Base-by-base conservation (phyloP, 2,888 invertebrate species). In the Chironomus riparius region DNA sequence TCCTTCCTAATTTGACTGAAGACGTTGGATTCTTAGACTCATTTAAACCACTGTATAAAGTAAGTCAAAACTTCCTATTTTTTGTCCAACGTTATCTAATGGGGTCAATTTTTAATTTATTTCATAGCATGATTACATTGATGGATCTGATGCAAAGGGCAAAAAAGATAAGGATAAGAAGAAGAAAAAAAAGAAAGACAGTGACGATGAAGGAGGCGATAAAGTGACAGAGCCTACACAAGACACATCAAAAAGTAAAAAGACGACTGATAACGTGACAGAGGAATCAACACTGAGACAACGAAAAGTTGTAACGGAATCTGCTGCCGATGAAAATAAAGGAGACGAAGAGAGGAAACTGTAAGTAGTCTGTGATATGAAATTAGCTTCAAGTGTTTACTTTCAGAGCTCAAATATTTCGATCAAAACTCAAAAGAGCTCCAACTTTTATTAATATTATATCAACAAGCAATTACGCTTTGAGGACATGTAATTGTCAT, bases 1-100 rank as follows among this genome's bases (percentile, higher is more conserved):
- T 99, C 78, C 88, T 99, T 80, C 99, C 99, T n/a, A 99, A 99
- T 86, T 87, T 99, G 65, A 97, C 97, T 0, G 99, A 98, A 84
- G 99, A 99, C 82, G 98, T 98, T 38, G 98, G 99, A 74, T 97
- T 99, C 87, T 92, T 98, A 79, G 98, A 98, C 6, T 98, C 98
- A 0, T 99, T 99, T 86, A 95, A 96, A 92, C 99, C 99, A 3
- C 86, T 97, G 0, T 98, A 97, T 84, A 92, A 93, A 85, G 94
- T 93, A 82, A 81, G 78, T 72, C 47, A 4, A 68, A 4, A 76
- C 48, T 28, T 28, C 15, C 18, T 77, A 0, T 50, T 24, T 65
- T 70, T 21, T 62, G 71, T 24, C 56, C 38, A 72, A 72, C 22
- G 13, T 65, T 65, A 65, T 65, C 56, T 56, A 38, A 38, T 10